Base-by-base conservation (phyloP, 2,888 invertebrate genomes). In the Amblyjoppa proteus region DNA sequence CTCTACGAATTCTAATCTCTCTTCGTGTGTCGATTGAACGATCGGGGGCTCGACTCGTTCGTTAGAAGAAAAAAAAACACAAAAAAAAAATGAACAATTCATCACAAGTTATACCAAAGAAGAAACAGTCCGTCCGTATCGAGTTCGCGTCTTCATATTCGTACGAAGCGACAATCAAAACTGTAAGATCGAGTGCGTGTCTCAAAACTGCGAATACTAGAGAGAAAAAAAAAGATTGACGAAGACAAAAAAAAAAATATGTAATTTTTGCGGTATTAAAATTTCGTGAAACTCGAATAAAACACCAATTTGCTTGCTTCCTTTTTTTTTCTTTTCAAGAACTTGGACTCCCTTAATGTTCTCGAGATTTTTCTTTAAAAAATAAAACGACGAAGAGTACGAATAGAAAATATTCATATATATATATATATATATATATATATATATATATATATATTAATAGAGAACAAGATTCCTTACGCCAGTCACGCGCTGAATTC, bases 401-500 rank as follows among this genome's bases (percentile, higher is more conserved):
- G 66, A 81, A 70, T 25, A 68, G 45, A 83, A 64, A 56, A 25
- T 45, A 80, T 64, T 75, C 69, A 64, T 45, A 70, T 53, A 68
- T 76, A 64, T 45, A 70, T 53, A 68, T 76, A 71, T 84, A 38
- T 79, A 75, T 79, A 75, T 85, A 69, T 64, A 74, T 61, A 64
- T 45, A 70, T 53, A 68, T 76, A 71, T 84, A 38, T 79, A 75
- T 79, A 75, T 85, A 69, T 64, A 74, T 61, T 49, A 73, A 78
- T 79, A 81, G 58, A 68, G 77, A 74, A 81, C 28, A 73, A 53
- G 56, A 56, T 56, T 56, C 61, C 51, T 83, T 88, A 88, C 88
- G 89, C 88, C 88, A 83, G 75, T 88, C 71, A 81, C 82, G 74
- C 87, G 87, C 84, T 85, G 85, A 86, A 87, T 88, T 86, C 87